Percentiles rank a stretch among this genome's conserved stretches.
These are phyloP conservation scores for Zeugodacus cucurbitae DNA, from an alignment of 1,140 invertebrate species.

Conservation along the genomic window DNA sequence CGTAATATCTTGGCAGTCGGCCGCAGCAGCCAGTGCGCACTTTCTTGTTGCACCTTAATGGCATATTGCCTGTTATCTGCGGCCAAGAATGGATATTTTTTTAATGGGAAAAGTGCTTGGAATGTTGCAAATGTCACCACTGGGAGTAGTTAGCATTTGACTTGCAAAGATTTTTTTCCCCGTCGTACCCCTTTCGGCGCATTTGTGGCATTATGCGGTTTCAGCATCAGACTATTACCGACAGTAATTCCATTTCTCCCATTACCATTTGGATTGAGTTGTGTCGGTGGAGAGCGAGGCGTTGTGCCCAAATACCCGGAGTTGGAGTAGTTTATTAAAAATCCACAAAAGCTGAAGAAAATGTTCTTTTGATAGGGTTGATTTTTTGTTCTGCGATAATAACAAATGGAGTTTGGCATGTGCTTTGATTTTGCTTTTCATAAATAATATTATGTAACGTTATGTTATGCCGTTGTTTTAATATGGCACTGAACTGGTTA, in stretches of 20 bases:
- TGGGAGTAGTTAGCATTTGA: slow-evolving; percentile 57
- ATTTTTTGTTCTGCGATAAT: not conserved
- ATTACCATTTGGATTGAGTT: not conserved
- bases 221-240: not conserved
- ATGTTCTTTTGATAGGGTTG: not conserved
- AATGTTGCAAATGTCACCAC: slow-evolving; percentile 62
- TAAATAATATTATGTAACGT: too few species aligned
- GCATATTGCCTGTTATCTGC: slow-evolving; percentile 45
- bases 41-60: slow-evolving; percentile 47
- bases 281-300: too few species aligned
- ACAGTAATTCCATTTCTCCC: not conserved
- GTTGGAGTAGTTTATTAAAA: not conserved
- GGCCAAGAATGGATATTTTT: slow-evolving; percentile 45
- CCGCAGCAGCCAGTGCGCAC: not conserved
- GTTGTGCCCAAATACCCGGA: not conserved
- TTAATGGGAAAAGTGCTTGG: slow-evolving; percentile 47
- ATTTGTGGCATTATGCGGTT: not conserved
- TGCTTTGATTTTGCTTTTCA: not conserved
- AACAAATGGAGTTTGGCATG: not conserved
- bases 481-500: too few species aligned
- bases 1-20: not conserved
- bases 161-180: not conserved
- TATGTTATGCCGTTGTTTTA: too few species aligned
- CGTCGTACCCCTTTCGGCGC: slow-evolving; percentile 8
- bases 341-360: not conserved